Base-by-base conservation (phyloP, 2,797 vertebrate species). In the Fistularia tabacaria region DNA sequence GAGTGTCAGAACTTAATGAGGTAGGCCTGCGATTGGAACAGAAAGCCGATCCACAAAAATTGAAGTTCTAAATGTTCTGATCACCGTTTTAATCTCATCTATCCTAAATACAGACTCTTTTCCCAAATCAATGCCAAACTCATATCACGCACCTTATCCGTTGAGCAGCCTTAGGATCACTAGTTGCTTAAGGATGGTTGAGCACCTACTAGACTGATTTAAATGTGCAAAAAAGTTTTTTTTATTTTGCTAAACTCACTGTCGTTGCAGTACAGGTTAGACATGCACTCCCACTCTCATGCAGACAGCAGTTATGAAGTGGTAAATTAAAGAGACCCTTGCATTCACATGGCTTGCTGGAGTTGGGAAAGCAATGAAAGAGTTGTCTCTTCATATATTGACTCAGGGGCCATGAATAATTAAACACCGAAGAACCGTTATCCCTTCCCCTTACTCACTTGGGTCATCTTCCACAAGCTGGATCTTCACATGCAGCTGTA, bases 331-430 rank as follows among this genome's bases (percentile, higher is more conserved):
- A 73, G 52, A 43, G n/a, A n/a, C 12, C 10, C 39, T 50, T 66
- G 38, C 47, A 45, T 67, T 38, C 14, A 63, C 43, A 8, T n/a
- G 52, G 47, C 45, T 48, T 58, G 15, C 46, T 37, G 44, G 44
- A 38, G 10, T 72, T 74, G 73, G 59, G 62, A 36, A 56, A 37
- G 56, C 56, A 55, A 40, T 56, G 12, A 14, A 7, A 0, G 42
- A 47, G 14, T 61, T 67, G 63, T 65, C 49, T 62, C 59, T 66
- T 71, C 48, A 57, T 73, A 71, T 75, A 80, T 79, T 74, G 76
- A 80, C 71, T 73, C 61, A 59, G 45, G 53, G 46, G 38, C 51
- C 69, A 71, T 82, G 62, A 85, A 84, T 85, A 74, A 74, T 84
- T 76, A 74, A 83, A 80, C 3, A 10, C 51, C 47, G 3, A 52